Evolutionary conservation across 2,113 vertebrate species (phyloP), one percentile per base, ranked within the genome.

Genomic region (Heteronetta atricapilla): DNA sequence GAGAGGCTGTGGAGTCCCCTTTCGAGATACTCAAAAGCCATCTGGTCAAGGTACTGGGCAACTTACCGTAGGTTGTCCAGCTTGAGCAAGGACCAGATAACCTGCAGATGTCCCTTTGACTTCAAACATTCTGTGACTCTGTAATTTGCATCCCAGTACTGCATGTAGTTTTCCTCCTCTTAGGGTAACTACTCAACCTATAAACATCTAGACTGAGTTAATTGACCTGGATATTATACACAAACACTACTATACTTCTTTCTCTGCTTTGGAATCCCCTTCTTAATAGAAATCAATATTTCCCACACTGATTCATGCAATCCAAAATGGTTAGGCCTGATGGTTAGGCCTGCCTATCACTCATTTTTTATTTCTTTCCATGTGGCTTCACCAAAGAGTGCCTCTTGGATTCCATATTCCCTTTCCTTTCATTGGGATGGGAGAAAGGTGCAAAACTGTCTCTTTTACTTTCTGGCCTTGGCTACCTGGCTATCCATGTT

Each of bases 401-500:
- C 10, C 12, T 44, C 67, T 70, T 55, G 33, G 11, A 23, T 1
- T 18, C 20, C 48, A 23, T 22, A 50, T 22, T 48, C 13, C 2
- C 2, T 1, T 64, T 60, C 19, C 9, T 62, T 82, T 85, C 68
- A 42, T 40, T 82, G 23, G 23, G 13, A n/a, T 38, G 11, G 56
- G 53, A 3, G 7, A 2, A 38, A 15, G 12, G 8, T 40, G 13
- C 15, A 52, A 59, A 34, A 18, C 3, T 40, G 3, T 55, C 9
- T 5, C 14, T 77, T 83, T 53, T 78, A 23, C 4, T 15, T 86
- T 50, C 36, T 67, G 31, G 8, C 23, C 22, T 91, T 55, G 46
- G 25, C 7, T 81, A 17, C 33, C 10, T 83, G n/a, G 1, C 5
- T 74, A 15, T 0, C 2, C 8, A 5, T 18, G 11, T 38, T 5